phyloP scores from a whole-genome alignment of 2,888 invertebrate species.

The Lycia hirtaria region DNA sequence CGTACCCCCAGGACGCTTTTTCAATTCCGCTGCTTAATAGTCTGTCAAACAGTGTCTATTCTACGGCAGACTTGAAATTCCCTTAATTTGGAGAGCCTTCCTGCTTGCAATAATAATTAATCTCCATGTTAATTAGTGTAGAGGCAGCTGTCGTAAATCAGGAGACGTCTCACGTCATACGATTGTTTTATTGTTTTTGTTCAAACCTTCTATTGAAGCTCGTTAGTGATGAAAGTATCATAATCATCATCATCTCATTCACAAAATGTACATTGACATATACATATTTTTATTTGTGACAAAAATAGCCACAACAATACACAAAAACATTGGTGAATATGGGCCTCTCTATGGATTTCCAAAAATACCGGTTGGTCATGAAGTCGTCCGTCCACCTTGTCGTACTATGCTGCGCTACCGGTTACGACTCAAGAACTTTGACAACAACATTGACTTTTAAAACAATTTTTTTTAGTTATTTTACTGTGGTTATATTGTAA shows the following conservation, averaged over 20 bases:
- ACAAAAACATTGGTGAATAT: no score
- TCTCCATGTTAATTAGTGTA: conserved; percentile 75
- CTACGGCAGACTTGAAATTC: conserved; percentile 31
- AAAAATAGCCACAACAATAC: no score
- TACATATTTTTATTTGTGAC: no score
- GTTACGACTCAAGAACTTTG: no score
- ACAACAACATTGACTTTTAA: no score
- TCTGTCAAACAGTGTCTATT: conserved; percentile 43
- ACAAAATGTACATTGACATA: no score
- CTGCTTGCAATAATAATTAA: conserved; percentile 76
- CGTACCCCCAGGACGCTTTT: conserved; percentile 35
- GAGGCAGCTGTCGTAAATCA: conserved; percentile 66
- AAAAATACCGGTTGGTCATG: no score
- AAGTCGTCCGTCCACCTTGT: no score
- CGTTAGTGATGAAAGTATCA: conserved; percentile 7
- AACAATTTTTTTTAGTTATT: no score
- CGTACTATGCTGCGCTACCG: no score
- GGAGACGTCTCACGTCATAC: conserved; percentile 46
- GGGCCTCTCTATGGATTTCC: no score
- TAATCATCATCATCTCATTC: neutral
- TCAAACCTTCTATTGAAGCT: conserved; percentile 31
- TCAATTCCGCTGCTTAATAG: conserved; percentile 41
- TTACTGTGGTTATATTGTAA: no score
- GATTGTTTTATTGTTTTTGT: conserved; percentile 51
- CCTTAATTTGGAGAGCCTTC: conserved; percentile 42